These are phyloP conservation scores for Meles meles DNA, from an alignment of 2,113 vertebrate genomes.

Conservation along the genomic window DNA sequence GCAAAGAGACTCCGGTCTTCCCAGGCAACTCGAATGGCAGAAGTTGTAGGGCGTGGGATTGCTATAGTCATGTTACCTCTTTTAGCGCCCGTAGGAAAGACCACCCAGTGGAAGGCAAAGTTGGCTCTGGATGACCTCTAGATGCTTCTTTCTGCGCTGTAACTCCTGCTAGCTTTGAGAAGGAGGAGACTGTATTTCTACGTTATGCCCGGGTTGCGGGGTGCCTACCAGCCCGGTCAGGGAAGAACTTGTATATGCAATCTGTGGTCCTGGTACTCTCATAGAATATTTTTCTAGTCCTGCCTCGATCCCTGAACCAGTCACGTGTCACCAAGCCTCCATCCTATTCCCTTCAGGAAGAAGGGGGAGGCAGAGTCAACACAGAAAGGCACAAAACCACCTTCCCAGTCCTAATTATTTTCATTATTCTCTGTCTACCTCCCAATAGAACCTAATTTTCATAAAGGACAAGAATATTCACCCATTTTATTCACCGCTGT, in stretches of 20 bases:
- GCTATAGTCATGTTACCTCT: not conserved
- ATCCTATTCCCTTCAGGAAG: not conserved
- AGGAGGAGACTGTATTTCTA: not conserved
- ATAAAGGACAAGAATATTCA: not conserved
- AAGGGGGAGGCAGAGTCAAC: not conserved
- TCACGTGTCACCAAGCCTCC: not conserved
- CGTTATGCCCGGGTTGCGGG: not conserved
- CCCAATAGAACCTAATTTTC: not conserved
- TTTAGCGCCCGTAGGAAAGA: not conserved
- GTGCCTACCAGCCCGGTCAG: not conserved
- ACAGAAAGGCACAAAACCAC: not conserved
- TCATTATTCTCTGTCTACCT: not conserved
- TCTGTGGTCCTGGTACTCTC: not conserved
- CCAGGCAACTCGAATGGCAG: not conserved
- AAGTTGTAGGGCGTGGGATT: not conserved
- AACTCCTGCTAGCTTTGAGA: not conserved
- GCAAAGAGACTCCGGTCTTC: not conserved
- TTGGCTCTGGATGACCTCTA: not conserved
- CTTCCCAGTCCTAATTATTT: not conserved
- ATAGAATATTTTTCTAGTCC: not conserved
- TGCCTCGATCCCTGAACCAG: not conserved
- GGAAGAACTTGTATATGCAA: not conserved
- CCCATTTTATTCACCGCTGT: not conserved
- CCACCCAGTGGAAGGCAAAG: not conserved
- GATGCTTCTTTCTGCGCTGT: not conserved